Conservation (phyloP, 2,113 vertebrate genomes). For the Myotis brandtii region DNA sequence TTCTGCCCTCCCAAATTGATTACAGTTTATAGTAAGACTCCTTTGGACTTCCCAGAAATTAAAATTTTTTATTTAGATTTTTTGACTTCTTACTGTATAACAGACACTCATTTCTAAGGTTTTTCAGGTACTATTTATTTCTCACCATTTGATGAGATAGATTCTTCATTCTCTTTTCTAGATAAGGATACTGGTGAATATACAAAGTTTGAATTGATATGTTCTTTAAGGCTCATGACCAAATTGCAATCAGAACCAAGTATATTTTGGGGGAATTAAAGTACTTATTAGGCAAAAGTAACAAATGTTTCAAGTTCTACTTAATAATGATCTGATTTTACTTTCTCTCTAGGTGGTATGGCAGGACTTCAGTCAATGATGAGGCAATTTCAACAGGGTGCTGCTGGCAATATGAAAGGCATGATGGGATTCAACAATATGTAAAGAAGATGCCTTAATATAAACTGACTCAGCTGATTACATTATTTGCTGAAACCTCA, state of each 20-base stretch:
- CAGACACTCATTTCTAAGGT: background rate
- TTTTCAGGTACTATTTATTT: slow-evolving; percentile 46
- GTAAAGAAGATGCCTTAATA: slow-evolving; percentile 91
- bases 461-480: slow-evolving; percentile 84
- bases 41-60: background rate
- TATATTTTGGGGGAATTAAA: slow-evolving; percentile 47
- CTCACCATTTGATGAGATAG: background rate
- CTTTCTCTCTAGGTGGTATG: slow-evolving; percentile 93
- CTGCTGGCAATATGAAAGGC: slow-evolving; percentile 99
- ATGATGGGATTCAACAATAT: slow-evolving; percentile 99
- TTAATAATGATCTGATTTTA: slow-evolving; percentile 45
- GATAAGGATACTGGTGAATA: slow-evolving; percentile 15
- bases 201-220: slow-evolving; percentile 32
- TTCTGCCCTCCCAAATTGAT: background rate
- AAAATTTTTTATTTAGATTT: slow-evolving; percentile 19
- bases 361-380: slow-evolving; percentile 99
- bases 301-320: background rate
- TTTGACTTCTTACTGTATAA: background rate
- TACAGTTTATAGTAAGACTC: background rate
- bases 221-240: slow-evolving; percentile 36
- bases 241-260: slow-evolving; percentile 27
- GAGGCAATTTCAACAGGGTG: slow-evolving; percentile 99
- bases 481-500: slow-evolving; percentile 83
- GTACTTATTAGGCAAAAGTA: slow-evolving; percentile 13
- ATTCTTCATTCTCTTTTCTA: slow-evolving; percentile 30